Evolutionary conservation across 2,797 vertebrate species (phyloP).

Genomic region (Eulemur albifrons): DNA sequence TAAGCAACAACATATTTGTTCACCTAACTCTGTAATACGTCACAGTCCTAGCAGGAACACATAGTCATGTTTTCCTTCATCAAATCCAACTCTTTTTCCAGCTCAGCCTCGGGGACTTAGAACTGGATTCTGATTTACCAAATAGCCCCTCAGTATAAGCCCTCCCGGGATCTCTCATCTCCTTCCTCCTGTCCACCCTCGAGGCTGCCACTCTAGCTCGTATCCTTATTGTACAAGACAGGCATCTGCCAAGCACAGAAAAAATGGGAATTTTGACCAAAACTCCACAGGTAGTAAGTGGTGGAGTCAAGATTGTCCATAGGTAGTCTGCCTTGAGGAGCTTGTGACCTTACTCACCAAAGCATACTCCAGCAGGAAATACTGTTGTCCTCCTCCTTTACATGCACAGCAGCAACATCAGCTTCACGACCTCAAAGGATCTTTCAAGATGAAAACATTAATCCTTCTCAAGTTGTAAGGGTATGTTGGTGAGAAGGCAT

Average conservation of each 20-base stretch:
- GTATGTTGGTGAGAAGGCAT: not conserved
- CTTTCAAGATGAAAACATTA: slow-evolving; percentile 29
- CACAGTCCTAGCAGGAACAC: not conserved
- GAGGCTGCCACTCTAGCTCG: not conserved
- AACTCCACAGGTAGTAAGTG: not conserved
- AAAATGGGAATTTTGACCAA: not conserved
- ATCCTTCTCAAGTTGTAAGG: not conserved
- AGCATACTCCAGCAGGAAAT: not conserved
- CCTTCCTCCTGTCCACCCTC: not conserved
- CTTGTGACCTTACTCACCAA: not conserved
- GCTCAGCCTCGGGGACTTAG: not conserved
- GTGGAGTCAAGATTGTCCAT: not conserved
- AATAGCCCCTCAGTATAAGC: not conserved
- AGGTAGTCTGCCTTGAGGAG: not conserved
- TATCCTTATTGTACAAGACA: not conserved
- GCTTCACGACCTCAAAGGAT: not conserved
- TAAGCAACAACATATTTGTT: slow-evolving; percentile 31
- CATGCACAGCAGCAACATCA: not conserved
- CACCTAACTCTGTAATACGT: not conserved
- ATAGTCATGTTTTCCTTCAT: not conserved
- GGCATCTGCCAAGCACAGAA: not conserved
- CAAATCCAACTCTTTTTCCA: not conserved
- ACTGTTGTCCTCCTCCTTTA: not conserved
- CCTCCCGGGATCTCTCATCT: not conserved
- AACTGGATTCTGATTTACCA: not conserved